These are phyloP conservation scores for Allophyes oxyacanthae DNA, from an alignment of 2,888 invertebrate species.

Conservation along the genomic window DNA sequence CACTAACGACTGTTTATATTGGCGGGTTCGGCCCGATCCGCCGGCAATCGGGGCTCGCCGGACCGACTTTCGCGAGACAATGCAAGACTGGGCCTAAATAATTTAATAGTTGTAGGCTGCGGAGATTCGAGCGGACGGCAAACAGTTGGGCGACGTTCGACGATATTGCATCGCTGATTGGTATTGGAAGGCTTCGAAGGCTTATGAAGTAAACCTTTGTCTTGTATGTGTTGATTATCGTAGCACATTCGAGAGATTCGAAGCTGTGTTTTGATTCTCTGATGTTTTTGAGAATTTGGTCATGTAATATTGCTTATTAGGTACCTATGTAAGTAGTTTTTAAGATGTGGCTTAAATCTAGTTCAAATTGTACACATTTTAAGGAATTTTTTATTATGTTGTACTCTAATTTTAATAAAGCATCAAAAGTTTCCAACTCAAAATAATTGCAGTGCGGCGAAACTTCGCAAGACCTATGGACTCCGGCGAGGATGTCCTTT, in stretches of 20 bases:
- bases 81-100: constrained; percentile 84
- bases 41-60: constrained; percentile 62
- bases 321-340: too few species aligned
- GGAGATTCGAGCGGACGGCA: constrained; percentile 75
- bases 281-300: neutral
- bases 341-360: neutral
- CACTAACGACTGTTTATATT: constrained; percentile 85
- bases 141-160: constrained; percentile 65
- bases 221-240: constrained; percentile 48
- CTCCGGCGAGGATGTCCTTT: constrained; percentile 33
- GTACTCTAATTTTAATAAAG: constrained; percentile 15
- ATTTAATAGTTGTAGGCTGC: constrained; percentile 82
- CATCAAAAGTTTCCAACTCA: constrained; percentile 40
- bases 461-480: constrained; percentile 50
- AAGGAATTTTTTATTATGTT: constrained; percentile 7
- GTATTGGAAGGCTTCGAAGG: constrained; percentile 45
- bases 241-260: constrained; percentile 26
- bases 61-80: constrained; percentile 84
- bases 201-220: constrained; percentile 54
- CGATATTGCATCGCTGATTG: constrained; percentile 49
- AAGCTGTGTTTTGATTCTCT: constrained; percentile 33
- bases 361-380: neutral
- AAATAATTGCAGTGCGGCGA: constrained; percentile 53
- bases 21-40: constrained; percentile 65
- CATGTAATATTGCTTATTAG: neutral